Evolutionary conservation across 2,113 vertebrate species (phyloP).

Genomic region (Boleophthalmus pectinirostris): DNA sequence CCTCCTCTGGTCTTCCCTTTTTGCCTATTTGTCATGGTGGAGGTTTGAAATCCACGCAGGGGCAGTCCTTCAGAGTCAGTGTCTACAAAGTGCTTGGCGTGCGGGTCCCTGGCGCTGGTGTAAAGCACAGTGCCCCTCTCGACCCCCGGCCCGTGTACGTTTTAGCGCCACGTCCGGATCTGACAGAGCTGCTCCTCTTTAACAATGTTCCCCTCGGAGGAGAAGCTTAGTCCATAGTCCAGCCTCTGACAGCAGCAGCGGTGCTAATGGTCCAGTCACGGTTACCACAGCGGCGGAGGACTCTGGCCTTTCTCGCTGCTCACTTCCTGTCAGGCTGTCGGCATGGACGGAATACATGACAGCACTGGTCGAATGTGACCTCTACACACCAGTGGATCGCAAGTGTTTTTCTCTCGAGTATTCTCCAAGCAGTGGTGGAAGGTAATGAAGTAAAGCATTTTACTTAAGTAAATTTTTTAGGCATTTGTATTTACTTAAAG

Average conservation of each 20-base stretch:
- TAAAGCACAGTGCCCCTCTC: conserved; percentile 54
- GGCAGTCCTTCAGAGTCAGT: conserved; percentile 68
- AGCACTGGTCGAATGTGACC: background rate
- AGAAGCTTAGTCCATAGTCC: conserved; percentile 31
- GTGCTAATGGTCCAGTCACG: conserved; percentile 64
- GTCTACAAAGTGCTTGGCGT: conserved; percentile 64
- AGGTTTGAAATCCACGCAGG: conserved; percentile 68
- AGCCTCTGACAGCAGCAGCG: conserved; percentile 46
- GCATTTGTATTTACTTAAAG: too few relatives aligned
- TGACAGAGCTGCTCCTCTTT: conserved; percentile 65
- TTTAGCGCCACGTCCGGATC: conserved; percentile 64
- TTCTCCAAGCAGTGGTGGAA: too few relatives aligned
- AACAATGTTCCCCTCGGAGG: conserved; percentile 54
- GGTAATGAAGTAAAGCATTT: too few relatives aligned
- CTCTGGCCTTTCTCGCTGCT: conserved; percentile 20
- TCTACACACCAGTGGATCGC: background rate
- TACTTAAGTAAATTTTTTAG: too few relatives aligned
- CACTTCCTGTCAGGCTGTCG: conserved; percentile 31
- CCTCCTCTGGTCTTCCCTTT: conserved; percentile 41
- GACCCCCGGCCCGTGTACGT: conserved; percentile 38
- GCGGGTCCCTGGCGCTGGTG: conserved; percentile 63
- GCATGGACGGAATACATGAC: background rate
- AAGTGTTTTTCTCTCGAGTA: too few relatives aligned
- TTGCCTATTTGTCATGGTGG: conserved; percentile 63
- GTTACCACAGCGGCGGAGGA: conserved; percentile 17